Conservation (phyloP, 2,113 vertebrate genomes). For the Corythaeola cristata region DNA sequence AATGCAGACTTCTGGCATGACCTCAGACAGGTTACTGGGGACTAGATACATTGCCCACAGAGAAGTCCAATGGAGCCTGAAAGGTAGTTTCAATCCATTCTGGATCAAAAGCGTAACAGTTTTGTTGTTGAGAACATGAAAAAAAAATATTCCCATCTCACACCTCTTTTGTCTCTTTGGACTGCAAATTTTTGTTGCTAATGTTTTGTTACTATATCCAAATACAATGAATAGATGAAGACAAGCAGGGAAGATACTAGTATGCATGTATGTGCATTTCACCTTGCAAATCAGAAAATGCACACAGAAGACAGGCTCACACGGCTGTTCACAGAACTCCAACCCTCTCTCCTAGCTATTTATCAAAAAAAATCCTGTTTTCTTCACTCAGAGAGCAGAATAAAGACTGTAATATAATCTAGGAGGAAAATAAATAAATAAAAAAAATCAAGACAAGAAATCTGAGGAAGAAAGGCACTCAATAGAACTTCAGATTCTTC, state of each 20-base stretch:
- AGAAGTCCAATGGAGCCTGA: background rate
- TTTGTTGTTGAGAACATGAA: background rate
- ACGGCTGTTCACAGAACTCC: background rate
- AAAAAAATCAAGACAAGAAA: background rate
- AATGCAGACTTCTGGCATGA: background rate
- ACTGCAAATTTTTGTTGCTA: background rate
- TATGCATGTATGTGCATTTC: background rate
- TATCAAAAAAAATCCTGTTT: background rate
- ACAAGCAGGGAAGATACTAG: background rate
- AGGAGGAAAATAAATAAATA: background rate
- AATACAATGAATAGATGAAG: background rate
- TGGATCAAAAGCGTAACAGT: background rate
- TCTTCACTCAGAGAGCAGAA: background rate
- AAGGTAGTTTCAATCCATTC: background rate
- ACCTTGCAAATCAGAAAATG: accelerated
- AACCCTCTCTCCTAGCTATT: background rate
- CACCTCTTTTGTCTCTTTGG: background rate
- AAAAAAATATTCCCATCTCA: background rate
- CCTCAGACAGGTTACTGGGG: background rate
- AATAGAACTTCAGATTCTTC: background rate
- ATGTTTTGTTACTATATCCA: background rate
- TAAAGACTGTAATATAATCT: background rate
- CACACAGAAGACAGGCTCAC: background rate
- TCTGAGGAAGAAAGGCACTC: background rate
- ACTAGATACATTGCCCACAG: background rate